Base-by-base conservation (phyloP, 2,113 vertebrate genomes). In the Blennius ocellaris region DNA sequence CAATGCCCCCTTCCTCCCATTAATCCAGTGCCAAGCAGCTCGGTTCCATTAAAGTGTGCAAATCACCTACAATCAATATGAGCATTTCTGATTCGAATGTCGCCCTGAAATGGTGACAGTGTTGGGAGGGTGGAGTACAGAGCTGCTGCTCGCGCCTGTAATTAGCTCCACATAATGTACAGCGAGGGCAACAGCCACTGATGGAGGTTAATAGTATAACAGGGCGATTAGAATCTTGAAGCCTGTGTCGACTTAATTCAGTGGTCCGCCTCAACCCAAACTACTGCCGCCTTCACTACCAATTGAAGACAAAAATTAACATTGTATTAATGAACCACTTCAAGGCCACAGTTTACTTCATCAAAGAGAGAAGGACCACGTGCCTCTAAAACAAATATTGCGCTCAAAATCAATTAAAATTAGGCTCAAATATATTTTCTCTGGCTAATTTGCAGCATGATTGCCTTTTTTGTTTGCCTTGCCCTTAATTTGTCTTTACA, bases 191-290 rank as follows among this genome's bases (percentile, higher is more conserved):
- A 58, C 60, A 62, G 50, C 58, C 48, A 56, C 50, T 79, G 70
- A 86, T 66, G 51, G 66, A 88, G 88, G 87, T 90, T 88, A 91
- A 91, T 86, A 66, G 52, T 69, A 17, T 16, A 78, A 79, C 78
- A 81, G 52, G 63, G 67, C 9, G 6, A 63, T 77, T 57, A 36
- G 60, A 63, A n/a, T 73, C 65, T 80, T 7, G 44, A 64, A 59
- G 63, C 64, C 66, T 45, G 63, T 37, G 61, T 30, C 36, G n/a
- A 58, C n/a, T 30, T 71, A 67, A 82, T 69, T 61, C 65, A 81
- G 48, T 51, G 51, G 63, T 55, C 15, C n/a, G 65, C 39, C 54
- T 51, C 7, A 40, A 7, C 59, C 39, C 5, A 21, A 37, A 41
- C 7, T 63, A 55, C 55, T 3, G 7, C 6, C n/a, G 30, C 60